A percentile compares a stretch with the other conserved stretches of the same genome.
Conservation (phyloP, 2,888 invertebrate genomes). For the Melanostoma mellinum region DNA sequence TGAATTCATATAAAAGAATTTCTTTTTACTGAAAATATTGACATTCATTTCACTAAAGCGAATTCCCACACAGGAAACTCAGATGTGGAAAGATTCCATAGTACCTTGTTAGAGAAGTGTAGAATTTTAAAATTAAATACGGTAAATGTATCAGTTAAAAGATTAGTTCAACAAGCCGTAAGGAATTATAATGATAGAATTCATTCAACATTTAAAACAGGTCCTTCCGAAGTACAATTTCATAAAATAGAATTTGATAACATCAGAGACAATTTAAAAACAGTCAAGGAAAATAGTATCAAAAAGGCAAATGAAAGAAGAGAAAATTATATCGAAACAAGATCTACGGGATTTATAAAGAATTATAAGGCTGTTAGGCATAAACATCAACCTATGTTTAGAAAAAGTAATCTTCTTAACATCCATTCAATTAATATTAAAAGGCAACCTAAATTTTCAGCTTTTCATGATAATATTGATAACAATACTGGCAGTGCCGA, state of each 20-base stretch:
- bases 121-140: constrained; percentile 19
- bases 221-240: constrained; percentile 29
- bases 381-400: constrained; percentile 47
- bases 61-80: constrained; percentile 16
- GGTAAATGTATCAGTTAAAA: constrained; percentile 29
- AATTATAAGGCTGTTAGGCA: constrained; percentile 49
- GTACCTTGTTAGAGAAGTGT: constrained; percentile 4
- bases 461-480: constrained; percentile 1
- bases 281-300: too few species aligned
- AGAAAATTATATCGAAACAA: constrained; percentile 41
- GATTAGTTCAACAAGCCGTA: constrained; percentile 14
- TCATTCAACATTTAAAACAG: too few species aligned
- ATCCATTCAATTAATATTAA: constrained; percentile 21
- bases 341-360: constrained; percentile 40
- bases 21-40: background rate
- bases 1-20: background rate
- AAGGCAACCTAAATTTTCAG: constrained; percentile 6
- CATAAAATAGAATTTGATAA: constrained; percentile 36
- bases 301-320: too few species aligned
- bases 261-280: too few species aligned
- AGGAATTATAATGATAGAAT: constrained; percentile 40
- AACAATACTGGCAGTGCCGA: background rate
- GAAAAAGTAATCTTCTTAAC: constrained; percentile 30
- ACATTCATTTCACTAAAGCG: constrained; percentile 12
- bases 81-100: constrained; percentile 5